Evolutionary conservation across 2,888 invertebrate species (phyloP), one percentile per base, ranked within the genome.

Genomic region (Neelides folsomi): DNA sequence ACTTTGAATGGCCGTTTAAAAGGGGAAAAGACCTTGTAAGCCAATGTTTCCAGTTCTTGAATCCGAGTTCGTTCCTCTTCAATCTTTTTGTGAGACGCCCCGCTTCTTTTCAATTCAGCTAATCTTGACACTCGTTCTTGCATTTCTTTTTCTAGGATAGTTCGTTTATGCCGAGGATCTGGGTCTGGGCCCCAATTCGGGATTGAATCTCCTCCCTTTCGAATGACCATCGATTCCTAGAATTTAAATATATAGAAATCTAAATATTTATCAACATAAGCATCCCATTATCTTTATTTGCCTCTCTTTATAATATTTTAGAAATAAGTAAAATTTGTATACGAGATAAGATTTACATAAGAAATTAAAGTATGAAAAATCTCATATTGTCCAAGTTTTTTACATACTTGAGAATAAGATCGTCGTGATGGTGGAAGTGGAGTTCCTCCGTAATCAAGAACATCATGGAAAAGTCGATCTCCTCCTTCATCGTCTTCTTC

Each of bases 121-220:
- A 97, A 92, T 51, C 92, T 85, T 73, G 89, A 89, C 10, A 93
- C 86, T 70, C 95, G 93, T 70, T 95, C 94, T 68, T 89, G 90
- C 90, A 98, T 93, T 73, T 93, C 93, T 68, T 87, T 86, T 72
- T 95, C 94, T 66, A 94, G 87, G 57, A 93, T 77, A 67, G 88
- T 84, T n/a, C 90, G 88, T 13, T 93, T 79, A 67, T 85, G 82
- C 67, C 82, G 82, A 12, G 86, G 81, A 68, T 86, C 86, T 42
- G 86, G 74, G 7, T 78, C 78, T 12, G 82, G 79, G 73, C 88
- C 87, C 66, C 27, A 27, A 27, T 27, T 27, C 3, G 7, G 3
- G 4, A 27, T 27, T 27, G 27, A 7, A 7, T 27, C 27, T 27
- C 27, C 27, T 27, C 27, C 27, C 27, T 27, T 27, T 60, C 76